phyloP scores from a whole-genome alignment of 2,113 vertebrate species.

The Chiloscyllium plagiosum region DNA sequence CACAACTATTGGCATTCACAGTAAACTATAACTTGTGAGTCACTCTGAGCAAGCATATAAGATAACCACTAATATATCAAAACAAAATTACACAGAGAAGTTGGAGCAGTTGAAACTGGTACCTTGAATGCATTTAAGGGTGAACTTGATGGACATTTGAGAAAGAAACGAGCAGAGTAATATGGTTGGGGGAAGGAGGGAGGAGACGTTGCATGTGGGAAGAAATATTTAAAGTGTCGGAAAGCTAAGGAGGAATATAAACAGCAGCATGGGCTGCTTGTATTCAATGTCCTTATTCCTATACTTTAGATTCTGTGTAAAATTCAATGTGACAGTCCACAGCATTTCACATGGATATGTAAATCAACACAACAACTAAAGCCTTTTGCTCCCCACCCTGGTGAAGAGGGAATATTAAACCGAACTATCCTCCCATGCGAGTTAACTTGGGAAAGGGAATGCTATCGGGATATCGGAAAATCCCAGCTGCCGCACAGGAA shows the following conservation, averaged over 20 bases:
- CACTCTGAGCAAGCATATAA: not conserved
- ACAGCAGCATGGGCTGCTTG: not conserved
- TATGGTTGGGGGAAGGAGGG: not conserved
- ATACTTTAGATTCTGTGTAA: not conserved
- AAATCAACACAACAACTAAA: not conserved
- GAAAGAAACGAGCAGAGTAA: not conserved
- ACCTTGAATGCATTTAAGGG: not conserved
- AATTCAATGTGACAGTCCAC: not conserved
- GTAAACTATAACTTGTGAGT: not conserved
- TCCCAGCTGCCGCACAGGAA: not conserved
- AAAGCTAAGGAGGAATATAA: not conserved
- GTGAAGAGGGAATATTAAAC: not conserved
- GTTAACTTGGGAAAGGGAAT: not conserved
- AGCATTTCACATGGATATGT: not conserved
- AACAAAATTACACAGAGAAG: not conserved
- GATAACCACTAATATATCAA: not conserved
- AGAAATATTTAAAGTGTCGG: not conserved
- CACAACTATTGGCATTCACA: not conserved
- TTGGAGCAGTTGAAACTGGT: not conserved
- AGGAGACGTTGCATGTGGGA: not conserved
- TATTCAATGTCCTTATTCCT: not conserved
- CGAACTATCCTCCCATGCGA: not conserved
- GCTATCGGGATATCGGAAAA: not conserved
- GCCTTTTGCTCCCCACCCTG: not conserved
- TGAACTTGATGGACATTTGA: not conserved